A percentile compares a stretch with the other conserved stretches of the same genome.
Conservation (phyloP, 2,113 vertebrate species). For the Arothron firmamentum region DNA sequence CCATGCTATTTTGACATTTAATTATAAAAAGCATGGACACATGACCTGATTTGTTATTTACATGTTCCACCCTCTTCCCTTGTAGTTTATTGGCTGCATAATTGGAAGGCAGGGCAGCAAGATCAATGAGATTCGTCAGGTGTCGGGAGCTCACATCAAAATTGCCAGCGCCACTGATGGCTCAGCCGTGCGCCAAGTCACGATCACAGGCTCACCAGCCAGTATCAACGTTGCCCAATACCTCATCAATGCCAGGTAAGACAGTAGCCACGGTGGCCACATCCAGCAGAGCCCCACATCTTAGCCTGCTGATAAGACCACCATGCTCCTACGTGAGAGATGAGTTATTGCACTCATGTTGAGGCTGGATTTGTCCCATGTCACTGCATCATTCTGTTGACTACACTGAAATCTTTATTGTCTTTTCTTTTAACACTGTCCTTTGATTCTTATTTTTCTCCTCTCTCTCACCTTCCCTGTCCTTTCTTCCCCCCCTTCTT, state of each 20-base stretch:
- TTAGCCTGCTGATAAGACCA: constrained; percentile 38
- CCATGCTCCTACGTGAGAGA: constrained; percentile 36
- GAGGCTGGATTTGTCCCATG: constrained; percentile 65
- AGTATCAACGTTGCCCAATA: constrained; percentile 94
- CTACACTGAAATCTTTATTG: constrained; percentile 80
- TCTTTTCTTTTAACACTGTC: constrained; percentile 87
- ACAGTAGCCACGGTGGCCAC: constrained; percentile 23
- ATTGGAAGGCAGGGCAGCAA: constrained; percentile 96
- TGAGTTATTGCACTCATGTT: constrained; percentile 65
- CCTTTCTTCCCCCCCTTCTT: constrained; percentile 58
- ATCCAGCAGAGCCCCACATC: constrained; percentile 24
- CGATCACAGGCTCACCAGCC: constrained; percentile 89
- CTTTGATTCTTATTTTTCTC: constrained; percentile 81
- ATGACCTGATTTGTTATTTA: constrained; percentile 38
- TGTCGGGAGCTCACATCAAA: constrained; percentile 95
- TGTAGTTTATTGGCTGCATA: constrained; percentile 93
- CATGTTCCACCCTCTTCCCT: constrained; percentile 45
- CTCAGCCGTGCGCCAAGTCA: constrained; percentile 89
- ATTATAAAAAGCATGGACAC: constrained; percentile 25
- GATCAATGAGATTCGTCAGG: constrained; percentile 97
- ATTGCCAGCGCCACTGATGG: constrained; percentile 92
- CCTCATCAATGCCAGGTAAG: constrained; percentile 95
- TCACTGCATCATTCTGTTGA: constrained; percentile 68
- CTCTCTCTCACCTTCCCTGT: constrained; percentile 67
- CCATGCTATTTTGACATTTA: constrained; percentile 14